Base-by-base conservation (phyloP, 2,888 invertebrate genomes). In the Euphydryas editha region DNA sequence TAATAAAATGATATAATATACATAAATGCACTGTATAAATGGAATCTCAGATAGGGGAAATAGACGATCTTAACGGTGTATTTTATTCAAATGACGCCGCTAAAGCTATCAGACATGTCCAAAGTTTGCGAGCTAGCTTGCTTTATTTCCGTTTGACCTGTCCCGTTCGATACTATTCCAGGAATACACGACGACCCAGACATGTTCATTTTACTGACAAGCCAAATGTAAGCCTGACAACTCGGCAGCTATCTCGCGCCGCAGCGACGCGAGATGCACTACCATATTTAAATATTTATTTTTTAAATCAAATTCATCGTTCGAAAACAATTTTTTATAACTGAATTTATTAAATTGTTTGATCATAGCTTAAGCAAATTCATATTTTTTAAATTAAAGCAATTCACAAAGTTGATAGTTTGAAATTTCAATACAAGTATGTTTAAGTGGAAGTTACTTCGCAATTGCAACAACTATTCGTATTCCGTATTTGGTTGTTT, bases 121-220 rank as follows among this genome's bases (percentile, higher is more conserved):
- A 87, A 90, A 90, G 82, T 91, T 86, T 79, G 84, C 80, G 85
- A 89, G 88, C 87, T 87, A 88, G 87, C 81, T 81, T 83, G 88
- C 86, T 90, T 61, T 91, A 90, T 90, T 90, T 91, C 89, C 90
- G 90, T 88, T 88, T 85, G 90, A 90, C 86, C 89, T 85, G 88
- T 86, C 88, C 81, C 85, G 86, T 83, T 88, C 85, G 85, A 87
- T 62, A 62, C 85, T 87, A 86, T 89, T 90, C 87, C 86, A 85
- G 82, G 82, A 86, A 85, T 82, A 85, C 82, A 47, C 68, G 62
- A 68, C 69, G 69, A 81, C 78, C 83, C 85, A 88, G 90, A 88
- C 88, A 81, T 88, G 89, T 90, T 88, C 86, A 83, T 84, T 88
- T 85, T 76, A 76, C 83, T 80, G 88, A 88, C 90, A 88, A 83